Base-by-base conservation (phyloP, 2,797 vertebrate species). In the Sebastes minor region DNA sequence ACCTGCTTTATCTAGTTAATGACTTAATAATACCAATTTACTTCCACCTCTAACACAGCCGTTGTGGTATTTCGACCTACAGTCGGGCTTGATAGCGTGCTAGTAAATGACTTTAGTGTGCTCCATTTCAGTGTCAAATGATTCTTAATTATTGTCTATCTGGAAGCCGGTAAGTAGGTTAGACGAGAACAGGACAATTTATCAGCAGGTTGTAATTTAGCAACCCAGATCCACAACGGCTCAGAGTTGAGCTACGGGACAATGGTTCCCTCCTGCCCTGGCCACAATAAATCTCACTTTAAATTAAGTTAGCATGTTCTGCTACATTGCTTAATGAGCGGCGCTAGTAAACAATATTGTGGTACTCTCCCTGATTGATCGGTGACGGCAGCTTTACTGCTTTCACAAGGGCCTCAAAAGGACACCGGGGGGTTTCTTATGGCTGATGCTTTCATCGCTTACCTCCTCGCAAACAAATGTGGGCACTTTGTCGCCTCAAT, bases 241-340 rank as follows among this genome's bases (percentile, higher is more conserved):
- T 83, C 77, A 71, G 86, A 88, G 91, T 88, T 86, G 85, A 92
- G 91, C 90, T 83, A 66, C 6, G 63, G 91, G 90, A 94, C 89
- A 86, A 88, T 57, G 86, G 88, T 84, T 91, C 77, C 85, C 85
- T 77, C 71, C 66, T 68, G 85, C 74, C 80, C 81, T 22, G 85
- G 87, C 82, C 86, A 69, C 89, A 84, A 94, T 93, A 95, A 95
- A 95, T 94, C 91, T 94, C 89, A 85, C 87, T 91, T 90, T 86
- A 92, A 95, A 96, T 95, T 95, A 92, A 94, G 92, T 95, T 95
- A 94, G 90, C 93, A 94, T 95, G 94, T 94, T 89, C 89, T 84
- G 87, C 88, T 92, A 93, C 92, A 92, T 92, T 94, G 91, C 89
- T 90, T 95, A 95, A 96, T 95, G 94, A 95, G 93, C 91, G 89